Evolutionary conservation across 2,113 vertebrate genomes (phyloP).

Genomic region (Beaufortia kweichowensis): DNA sequence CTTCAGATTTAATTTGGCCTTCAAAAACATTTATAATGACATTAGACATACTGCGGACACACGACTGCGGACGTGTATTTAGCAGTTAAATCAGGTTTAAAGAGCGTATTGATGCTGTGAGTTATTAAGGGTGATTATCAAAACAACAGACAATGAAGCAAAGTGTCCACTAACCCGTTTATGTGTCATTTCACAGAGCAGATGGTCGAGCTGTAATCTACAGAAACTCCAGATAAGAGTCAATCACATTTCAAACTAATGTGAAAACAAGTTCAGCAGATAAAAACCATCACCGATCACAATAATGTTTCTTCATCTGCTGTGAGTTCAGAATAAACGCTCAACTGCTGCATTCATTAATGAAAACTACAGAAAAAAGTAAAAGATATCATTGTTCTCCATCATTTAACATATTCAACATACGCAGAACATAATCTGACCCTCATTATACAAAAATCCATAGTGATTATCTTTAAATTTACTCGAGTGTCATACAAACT

Average conservation of each 20-base stretch:
- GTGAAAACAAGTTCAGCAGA: background rate
- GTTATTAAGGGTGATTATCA: slow-evolving; percentile 99
- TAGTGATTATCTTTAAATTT: background rate
- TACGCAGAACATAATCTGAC: slow-evolving; percentile 8
- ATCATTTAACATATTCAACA: slow-evolving; percentile 35
- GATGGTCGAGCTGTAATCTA: slow-evolving; percentile 87
- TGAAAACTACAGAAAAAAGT: background rate
- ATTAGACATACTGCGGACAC: slow-evolving; percentile 95
- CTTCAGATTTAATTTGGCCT: slow-evolving; percentile 93
- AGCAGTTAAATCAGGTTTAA: slow-evolving; percentile 98
- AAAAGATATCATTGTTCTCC: background rate
- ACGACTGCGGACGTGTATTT: slow-evolving; percentile 94
- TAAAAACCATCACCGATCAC: background rate
- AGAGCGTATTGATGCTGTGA: slow-evolving; percentile 98
- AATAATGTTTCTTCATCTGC: background rate
- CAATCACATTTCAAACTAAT: background rate
- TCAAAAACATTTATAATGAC: slow-evolving; percentile 99
- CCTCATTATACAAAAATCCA: slow-evolving; percentile 10
- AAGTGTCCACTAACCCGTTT: slow-evolving; percentile 99
- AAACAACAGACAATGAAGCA: slow-evolving; percentile 99
- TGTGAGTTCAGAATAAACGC: background rate
- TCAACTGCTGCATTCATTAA: background rate
- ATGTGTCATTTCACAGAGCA: slow-evolving; percentile 97
- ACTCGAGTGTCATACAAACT: background rate
- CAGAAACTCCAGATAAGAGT: slow-evolving; percentile 9